A percentile compares a stretch with the other conserved stretches of the same genome.
Conservation (phyloP, 2,888 invertebrate species). For the Perdita meconis region DNA sequence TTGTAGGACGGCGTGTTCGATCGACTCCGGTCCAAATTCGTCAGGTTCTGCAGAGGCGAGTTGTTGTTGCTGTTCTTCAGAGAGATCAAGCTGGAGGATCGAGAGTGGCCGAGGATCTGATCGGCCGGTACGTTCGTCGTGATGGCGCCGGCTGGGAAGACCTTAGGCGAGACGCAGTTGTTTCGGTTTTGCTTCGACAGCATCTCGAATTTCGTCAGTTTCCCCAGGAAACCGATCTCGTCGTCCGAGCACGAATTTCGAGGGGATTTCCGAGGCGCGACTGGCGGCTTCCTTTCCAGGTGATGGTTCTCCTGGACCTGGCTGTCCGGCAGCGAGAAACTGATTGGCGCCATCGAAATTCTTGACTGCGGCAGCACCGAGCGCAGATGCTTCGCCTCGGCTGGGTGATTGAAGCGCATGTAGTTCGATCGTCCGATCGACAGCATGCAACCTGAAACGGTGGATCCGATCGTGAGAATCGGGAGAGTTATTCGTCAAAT, state of each 20-base stretch:
- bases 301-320: constrained; percentile 64
- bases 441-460: constrained; percentile 91
- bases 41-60: constrained; percentile 52
- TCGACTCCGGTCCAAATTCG: constrained; percentile 64
- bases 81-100: constrained; percentile 80
- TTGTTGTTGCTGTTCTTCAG: constrained; percentile 80
- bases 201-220: constrained; percentile 92
- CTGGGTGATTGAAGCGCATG: constrained; percentile 96
- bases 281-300: constrained; percentile 87
- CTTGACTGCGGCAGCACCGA: constrained; percentile 91
- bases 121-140: constrained; percentile 93
- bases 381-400: constrained; percentile 94
- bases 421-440: constrained; percentile 96
- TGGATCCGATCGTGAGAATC: not conserved
- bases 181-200: constrained; percentile 88
- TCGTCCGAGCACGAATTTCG: constrained; percentile 86
- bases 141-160: constrained; percentile 91
- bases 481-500: no score
- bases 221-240: constrained; percentile 88
- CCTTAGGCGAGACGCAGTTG: constrained; percentile 89
- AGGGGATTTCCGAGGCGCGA: constrained; percentile 87
- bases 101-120: constrained; percentile 89
- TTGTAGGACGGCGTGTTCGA: constrained; percentile 71
- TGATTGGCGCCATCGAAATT: constrained; percentile 92
- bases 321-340: constrained; percentile 84